Conservation (phyloP, 2,888 invertebrate genomes). For the Arenicola marina region DNA sequence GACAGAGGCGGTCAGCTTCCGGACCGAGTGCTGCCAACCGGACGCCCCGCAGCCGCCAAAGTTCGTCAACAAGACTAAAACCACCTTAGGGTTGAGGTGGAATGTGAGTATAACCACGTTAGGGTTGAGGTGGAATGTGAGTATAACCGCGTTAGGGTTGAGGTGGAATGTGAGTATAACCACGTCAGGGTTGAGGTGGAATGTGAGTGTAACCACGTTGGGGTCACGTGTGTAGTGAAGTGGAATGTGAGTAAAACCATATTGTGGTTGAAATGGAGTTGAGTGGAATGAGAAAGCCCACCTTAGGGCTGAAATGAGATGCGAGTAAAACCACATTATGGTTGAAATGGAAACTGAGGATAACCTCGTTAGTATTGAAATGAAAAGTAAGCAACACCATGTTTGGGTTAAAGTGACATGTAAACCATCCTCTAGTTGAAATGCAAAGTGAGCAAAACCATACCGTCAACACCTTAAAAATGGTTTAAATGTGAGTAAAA, state of each 20-base stretch:
- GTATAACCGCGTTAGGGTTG: slow-evolving; percentile 64
- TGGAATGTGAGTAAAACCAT: neutral
- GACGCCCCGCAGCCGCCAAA: slow-evolving; percentile 73
- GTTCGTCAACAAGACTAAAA: slow-evolving; percentile 73
- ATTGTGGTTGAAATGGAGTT: neutral
- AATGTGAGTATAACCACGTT: slow-evolving; percentile 65
- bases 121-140: slow-evolving; percentile 61
- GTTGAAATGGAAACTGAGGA: too few relatives aligned
- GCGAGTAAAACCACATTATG: too few relatives aligned
- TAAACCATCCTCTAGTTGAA: too few relatives aligned
- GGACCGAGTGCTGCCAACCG: slow-evolving; percentile 81
- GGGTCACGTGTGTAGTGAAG: too few relatives aligned
- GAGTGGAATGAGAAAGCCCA: too few relatives aligned
- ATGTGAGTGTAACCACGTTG: slow-evolving; percentile 58
- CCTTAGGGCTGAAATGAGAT: too few relatives aligned
- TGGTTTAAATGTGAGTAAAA: too few relatives aligned
- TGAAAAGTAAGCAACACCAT: too few relatives aligned
- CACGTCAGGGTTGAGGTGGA: slow-evolving; percentile 63
- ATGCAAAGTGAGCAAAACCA: too few relatives aligned
- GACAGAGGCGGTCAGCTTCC: slow-evolving; percentile 79
- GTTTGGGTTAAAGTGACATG: too few relatives aligned
- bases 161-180: slow-evolving; percentile 65
- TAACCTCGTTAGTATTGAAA: too few relatives aligned
- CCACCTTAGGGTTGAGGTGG: slow-evolving; percentile 64
- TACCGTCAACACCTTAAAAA: too few relatives aligned